Evolutionary conservation across 92 coral and sea anemone genomes (phyloP).

Genomic region (Isaurus tuberculatus): DNA sequence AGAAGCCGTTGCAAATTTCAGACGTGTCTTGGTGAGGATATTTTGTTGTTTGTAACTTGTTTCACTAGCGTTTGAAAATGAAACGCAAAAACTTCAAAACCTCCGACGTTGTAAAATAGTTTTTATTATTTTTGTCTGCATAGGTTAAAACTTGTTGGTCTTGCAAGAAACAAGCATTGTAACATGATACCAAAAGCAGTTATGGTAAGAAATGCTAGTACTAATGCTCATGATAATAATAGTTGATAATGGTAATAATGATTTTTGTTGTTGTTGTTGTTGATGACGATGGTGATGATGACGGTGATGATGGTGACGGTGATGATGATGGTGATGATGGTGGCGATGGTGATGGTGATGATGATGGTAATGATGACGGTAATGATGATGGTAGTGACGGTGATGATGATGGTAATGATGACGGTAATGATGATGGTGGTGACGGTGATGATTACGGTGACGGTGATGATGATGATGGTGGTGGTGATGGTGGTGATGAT

Average conservation of each 20-base stretch:
- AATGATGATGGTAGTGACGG: background rate
- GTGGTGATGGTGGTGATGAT: background rate
- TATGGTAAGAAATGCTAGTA: conserved; percentile 56
- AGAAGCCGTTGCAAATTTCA: conserved; percentile 80
- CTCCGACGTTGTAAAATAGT: background rate
- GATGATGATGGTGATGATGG: background rate
- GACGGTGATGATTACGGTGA: background rate
- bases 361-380: background rate
- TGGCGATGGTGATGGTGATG: background rate
- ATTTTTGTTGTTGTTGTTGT: no score
- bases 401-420: background rate
- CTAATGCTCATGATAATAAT: conserved; percentile 75
- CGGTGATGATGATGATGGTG: background rate
- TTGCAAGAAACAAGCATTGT: conserved; percentile 77
- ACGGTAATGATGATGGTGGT: background rate
- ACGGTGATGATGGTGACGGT: background rate
- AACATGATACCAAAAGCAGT: conserved; percentile 93
- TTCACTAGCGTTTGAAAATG: no score
- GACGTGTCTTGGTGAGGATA: conserved; percentile 77
- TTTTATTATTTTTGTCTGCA: background rate
- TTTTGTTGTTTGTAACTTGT: background rate
- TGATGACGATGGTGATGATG: no score
- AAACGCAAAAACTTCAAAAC: no score
- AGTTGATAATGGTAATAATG: conserved; percentile 1
- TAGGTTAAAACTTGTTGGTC: conserved; percentile 87